These are phyloP conservation scores for Agraylea sexmaculata DNA, from an alignment of 1,140 invertebrate species.

Conservation along the genomic window DNA sequence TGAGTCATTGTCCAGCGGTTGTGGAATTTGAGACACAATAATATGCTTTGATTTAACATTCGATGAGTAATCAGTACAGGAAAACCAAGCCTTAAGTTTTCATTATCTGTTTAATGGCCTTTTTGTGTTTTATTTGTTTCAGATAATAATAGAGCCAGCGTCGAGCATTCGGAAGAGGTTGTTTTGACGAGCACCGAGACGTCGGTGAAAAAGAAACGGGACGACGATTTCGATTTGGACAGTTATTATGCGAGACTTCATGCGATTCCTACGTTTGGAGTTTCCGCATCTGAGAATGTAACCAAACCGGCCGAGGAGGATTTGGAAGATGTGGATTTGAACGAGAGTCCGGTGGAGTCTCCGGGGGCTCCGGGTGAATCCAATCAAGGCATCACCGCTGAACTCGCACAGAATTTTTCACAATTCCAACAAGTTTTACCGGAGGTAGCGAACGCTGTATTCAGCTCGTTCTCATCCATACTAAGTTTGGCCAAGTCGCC, in stretches of 20 bases:
- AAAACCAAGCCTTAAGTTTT: too few species aligned
- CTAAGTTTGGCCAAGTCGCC: slow-evolving; percentile 21
- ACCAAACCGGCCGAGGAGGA: slow-evolving; percentile 25
- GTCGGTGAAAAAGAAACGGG: slow-evolving; percentile 3
- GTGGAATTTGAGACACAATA: too few species aligned
- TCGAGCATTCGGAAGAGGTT: too few species aligned
- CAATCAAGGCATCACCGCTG: slow-evolving; percentile 36
- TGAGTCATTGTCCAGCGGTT: too few species aligned
- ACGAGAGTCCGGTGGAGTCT: slow-evolving; percentile 35
- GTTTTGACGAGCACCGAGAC: too few species aligned
- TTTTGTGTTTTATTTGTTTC: too few species aligned
- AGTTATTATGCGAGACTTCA: slow-evolving; percentile 37
- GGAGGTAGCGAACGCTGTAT: slow-evolving; percentile 44
- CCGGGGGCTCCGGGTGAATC: slow-evolving; percentile 24
- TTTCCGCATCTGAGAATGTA: slow-evolving; percentile 28
- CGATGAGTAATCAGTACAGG: too few species aligned
- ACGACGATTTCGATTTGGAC: slow-evolving; percentile 38
- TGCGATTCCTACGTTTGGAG: slow-evolving; percentile 22
- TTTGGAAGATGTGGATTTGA: slow-evolving; percentile 28
- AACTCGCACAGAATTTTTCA: slow-evolving; percentile 43
- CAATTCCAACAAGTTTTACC: slow-evolving; percentile 40
- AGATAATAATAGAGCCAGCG: too few species aligned
- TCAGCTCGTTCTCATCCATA: slow-evolving; percentile 45
- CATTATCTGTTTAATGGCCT: too few species aligned
- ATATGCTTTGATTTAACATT: too few species aligned